A percentile compares a stretch with the other conserved stretches of the same genome.
phyloP scores from a whole-genome alignment of 1,140 invertebrate species.

The Stegodyphus dumicola region DNA sequence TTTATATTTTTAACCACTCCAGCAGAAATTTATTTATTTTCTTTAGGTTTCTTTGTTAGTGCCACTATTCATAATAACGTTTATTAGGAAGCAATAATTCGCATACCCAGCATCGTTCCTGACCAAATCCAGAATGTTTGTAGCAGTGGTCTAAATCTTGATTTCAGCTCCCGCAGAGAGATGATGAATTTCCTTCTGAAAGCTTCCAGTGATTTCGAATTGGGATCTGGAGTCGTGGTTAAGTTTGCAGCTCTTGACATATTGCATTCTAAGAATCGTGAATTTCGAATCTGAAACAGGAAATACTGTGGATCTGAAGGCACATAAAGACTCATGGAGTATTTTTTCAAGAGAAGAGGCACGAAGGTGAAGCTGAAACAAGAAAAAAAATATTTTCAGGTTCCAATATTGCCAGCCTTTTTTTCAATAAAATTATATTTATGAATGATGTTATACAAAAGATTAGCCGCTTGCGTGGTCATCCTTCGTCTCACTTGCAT shows the following conservation, averaged over 20 bases:
- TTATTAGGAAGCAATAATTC: background rate
- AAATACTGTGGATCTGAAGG: background rate
- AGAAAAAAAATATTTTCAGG: no score
- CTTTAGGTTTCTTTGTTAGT: no score
- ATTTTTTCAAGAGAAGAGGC: no score
- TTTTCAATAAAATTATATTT: no score
- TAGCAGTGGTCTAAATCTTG: background rate
- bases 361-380: no score
- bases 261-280: background rate
- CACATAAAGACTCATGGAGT: background rate
- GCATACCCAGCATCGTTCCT: background rate
- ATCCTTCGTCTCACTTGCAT: no score
- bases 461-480: no score
- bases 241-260: background rate
- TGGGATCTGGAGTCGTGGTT: background rate
- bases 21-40: no score
- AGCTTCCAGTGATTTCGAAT: background rate
- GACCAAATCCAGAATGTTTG: background rate
- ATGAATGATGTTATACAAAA: no score
- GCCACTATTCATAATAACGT: no score
- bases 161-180: background rate
- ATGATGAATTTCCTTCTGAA: background rate
- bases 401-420: no score
- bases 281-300: background rate
- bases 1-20: no score